Evolutionary conservation across 2,888 invertebrate genomes (phyloP).

Genomic region (Cantharis nigra): DNA sequence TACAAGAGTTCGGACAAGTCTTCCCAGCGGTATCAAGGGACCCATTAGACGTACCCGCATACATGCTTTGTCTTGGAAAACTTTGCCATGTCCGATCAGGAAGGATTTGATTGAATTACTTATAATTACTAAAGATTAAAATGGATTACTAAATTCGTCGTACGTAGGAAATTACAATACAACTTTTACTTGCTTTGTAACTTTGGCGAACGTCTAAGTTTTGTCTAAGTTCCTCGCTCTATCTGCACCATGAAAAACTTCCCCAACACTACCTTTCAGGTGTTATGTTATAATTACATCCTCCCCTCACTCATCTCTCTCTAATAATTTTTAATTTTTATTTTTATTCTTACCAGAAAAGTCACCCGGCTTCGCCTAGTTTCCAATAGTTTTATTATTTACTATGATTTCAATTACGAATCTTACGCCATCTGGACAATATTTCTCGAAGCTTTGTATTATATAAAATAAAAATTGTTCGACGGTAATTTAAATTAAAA

Average conservation of each 20-base stretch:
- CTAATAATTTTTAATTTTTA: neutral
- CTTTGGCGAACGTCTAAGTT: neutral
- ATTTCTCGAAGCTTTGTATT: no score
- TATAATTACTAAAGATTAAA: slow-evolving; percentile 51
- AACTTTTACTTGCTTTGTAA: neutral
- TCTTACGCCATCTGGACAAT: no score
- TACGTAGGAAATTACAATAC: neutral
- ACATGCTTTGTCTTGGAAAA: slow-evolving; percentile 41
- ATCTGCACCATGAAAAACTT: neutral
- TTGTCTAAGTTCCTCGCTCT: neutral
- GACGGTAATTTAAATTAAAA: neutral
- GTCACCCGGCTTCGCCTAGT: no score
- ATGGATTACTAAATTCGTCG: slow-evolving; percentile 30
- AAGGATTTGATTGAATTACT: slow-evolving; percentile 56
- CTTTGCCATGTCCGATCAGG: slow-evolving; percentile 47
- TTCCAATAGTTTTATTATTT: no score
- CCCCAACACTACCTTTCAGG: neutral
- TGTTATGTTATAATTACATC: neutral
- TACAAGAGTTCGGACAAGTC: slow-evolving; percentile 42
- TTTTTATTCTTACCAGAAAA: no score
- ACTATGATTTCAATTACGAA: no score
- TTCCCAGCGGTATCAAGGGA: slow-evolving; percentile 49
- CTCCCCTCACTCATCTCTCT: neutral
- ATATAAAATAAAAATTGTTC: no score
- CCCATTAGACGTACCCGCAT: slow-evolving; percentile 49